Evolutionary conservation across 2,113 vertebrate species (phyloP), one percentile per base, ranked within the genome.

Genomic region (Equus przewalskii): DNA sequence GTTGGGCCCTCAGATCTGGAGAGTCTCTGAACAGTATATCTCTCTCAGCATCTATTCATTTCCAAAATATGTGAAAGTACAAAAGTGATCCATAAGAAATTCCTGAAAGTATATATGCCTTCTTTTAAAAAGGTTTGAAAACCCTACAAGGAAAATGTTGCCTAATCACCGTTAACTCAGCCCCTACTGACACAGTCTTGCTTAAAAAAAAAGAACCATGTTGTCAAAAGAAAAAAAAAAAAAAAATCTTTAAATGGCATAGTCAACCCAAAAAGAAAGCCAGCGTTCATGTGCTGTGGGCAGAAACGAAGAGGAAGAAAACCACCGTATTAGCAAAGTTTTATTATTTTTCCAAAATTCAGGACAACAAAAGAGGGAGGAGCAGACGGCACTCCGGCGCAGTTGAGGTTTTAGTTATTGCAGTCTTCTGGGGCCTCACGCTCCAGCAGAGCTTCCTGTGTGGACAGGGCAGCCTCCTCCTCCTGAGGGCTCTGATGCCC

Each of bases 381-480:
- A 88, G 7, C 19, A 36, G 90, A 83, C 7, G 0, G 22, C 16
- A 1, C 44, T 84, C 69, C 49, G 86, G 6, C 72, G 87, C 64
- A 70, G 78, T 28, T 76, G 36, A 75, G 75, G 58, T 36, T 28
- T 72, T 85, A 16, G 41, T 92, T 15, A 2, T 26, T 18, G 1
- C 2, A 46, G 14, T 56, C 44, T 19, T 44, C 0, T 2, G 9
- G 15, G 75, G 60, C 0, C 0, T 67, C 24, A 46, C 21, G 13
- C 51, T 41, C 46, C 44, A 81, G n/a, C 14, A 46, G 41, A 36
- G 54, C n/a, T 6, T 94, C 76, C 86, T 81, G 28, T 49, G 22
- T 80, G 21, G 89, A 97, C 82, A 62, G 69, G 36, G 58, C 3
- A 33, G 36, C 3, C 36, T 92, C 73, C 92, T 90, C 8, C 80